A percentile compares a stretch with the other conserved stretches of the same genome.
phyloP scores from a whole-genome alignment of 1,140 invertebrate species.

The Aphis gossypii region DNA sequence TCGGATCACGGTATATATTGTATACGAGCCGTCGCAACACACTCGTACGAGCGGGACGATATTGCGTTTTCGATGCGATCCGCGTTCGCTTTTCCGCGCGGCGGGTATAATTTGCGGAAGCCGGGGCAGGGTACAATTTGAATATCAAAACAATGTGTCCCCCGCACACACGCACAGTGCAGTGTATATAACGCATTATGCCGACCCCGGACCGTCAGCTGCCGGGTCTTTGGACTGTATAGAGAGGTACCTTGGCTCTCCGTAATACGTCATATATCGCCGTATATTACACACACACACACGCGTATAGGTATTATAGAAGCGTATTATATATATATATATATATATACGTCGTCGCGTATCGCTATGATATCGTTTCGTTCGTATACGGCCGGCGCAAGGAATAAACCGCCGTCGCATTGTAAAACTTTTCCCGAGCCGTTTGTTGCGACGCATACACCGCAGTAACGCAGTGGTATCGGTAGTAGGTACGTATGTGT shows the following conservation, averaged over 20 bases:
- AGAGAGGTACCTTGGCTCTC: too few species aligned
- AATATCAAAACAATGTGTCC: constrained; percentile 14
- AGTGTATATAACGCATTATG: background rate
- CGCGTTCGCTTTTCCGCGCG: background rate
- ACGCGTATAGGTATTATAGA: background rate
- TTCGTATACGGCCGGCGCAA: background rate
- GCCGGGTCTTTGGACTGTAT: background rate
- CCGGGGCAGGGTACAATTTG: background rate
- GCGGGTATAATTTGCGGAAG: background rate
- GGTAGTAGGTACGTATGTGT: background rate
- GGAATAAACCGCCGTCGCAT: background rate
- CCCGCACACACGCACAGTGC: too few species aligned
- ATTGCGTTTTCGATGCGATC: constrained; percentile 28
- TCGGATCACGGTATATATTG: background rate
- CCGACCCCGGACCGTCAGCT: background rate
- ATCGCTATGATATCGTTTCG: background rate
- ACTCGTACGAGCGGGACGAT: background rate
- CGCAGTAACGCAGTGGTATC: background rate
- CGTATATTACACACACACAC: background rate
- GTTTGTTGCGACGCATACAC: background rate
- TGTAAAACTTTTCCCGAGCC: background rate
- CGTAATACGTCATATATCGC: background rate
- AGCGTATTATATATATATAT: background rate
- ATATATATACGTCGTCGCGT: background rate
- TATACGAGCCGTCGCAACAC: background rate